Evolutionary conservation across 2,797 vertebrate genomes (phyloP).

Genomic region (Phoebastria nigripes): DNA sequence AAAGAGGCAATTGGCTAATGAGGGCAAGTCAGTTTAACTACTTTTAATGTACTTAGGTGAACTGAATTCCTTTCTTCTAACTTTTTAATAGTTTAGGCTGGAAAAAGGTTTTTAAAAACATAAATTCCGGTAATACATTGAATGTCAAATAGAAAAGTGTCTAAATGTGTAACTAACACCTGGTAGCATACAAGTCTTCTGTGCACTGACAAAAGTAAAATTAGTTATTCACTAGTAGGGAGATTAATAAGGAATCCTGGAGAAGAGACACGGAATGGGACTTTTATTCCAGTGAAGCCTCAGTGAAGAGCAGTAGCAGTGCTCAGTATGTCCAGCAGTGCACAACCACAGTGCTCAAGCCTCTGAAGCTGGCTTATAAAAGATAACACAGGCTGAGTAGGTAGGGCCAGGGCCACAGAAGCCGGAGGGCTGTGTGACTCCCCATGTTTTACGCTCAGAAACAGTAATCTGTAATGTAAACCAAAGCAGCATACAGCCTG

Average conservation of each 20-base stretch:
- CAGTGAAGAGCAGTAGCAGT: background rate
- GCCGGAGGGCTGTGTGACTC: background rate
- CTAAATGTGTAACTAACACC: background rate
- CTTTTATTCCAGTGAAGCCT: accelerated
- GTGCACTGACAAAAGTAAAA: background rate
- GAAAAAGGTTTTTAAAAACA: background rate
- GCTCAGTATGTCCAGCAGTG: background rate
- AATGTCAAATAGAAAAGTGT: background rate
- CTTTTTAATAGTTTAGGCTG: background rate
- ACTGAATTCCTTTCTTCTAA: background rate
- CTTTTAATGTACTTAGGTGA: background rate
- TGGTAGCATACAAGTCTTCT: background rate
- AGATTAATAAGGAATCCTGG: background rate
- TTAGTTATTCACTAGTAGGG: background rate
- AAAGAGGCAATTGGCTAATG: background rate
- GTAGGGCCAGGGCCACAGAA: background rate
- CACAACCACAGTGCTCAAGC: background rate
- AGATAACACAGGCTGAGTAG: background rate
- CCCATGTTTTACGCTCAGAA: background rate
- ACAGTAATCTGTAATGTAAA: background rate
- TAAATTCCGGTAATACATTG: background rate
- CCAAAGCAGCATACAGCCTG: background rate
- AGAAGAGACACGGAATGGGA: background rate
- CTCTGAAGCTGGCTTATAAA: background rate
- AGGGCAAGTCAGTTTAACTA: background rate